Evolutionary conservation across 2,113 vertebrate genomes (phyloP).

Genomic region (Bettongia penicillata): DNA sequence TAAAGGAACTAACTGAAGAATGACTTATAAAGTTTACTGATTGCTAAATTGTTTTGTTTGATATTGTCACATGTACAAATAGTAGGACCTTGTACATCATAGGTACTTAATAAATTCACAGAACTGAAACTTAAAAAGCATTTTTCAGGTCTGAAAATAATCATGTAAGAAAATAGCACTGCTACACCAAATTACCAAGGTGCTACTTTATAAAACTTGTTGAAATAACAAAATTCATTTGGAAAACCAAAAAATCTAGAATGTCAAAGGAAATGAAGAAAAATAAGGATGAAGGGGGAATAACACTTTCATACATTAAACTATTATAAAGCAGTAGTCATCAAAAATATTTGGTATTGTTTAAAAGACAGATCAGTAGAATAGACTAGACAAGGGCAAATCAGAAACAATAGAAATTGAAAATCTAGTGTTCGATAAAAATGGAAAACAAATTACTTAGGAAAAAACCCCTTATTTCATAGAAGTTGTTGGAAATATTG

Average conservation of each 20-base stretch:
- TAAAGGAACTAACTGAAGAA: neutral
- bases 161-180: neutral
- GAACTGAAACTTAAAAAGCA: neutral
- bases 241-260: too few relatives aligned
- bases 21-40: neutral
- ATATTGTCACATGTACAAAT: neutral
- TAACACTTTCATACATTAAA: too few relatives aligned
- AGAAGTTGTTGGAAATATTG: neutral
- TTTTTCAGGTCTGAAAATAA: neutral
- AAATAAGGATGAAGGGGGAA: too few relatives aligned
- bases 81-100: neutral
- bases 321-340: too few relatives aligned
- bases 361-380: too few relatives aligned
- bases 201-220: neutral
- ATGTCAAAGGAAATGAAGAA: too few relatives aligned
- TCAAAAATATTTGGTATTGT: too few relatives aligned
- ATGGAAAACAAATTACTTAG: neutral
- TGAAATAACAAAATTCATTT: neutral
- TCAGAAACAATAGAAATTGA: neutral
- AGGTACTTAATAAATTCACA: neutral
- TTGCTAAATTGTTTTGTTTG: neutral
- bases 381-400: too few relatives aligned
- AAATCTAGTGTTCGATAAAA: neutral
- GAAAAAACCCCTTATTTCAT: too few relatives aligned
- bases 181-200: neutral